A percentile compares a stretch with the other conserved stretches of the same genome.
phyloP scores from a whole-genome alignment of 2,113 vertebrate species.

The Nothocercus julius region DNA sequence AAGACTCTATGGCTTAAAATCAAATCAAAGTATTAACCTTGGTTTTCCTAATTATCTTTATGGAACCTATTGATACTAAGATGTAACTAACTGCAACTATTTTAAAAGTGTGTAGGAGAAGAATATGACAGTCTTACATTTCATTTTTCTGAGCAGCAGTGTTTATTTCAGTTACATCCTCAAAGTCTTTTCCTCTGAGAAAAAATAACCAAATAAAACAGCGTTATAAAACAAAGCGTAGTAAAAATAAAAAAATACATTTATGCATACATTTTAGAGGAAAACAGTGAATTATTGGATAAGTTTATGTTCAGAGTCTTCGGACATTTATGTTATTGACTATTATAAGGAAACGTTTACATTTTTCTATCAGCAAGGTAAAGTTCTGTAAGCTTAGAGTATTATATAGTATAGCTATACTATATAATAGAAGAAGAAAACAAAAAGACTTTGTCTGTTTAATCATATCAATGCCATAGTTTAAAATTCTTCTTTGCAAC shows the following conservation, averaged over 20 bases:
- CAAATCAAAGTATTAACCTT: background rate
- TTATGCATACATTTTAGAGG: background rate
- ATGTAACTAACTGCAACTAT: background rate
- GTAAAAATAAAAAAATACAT: background rate
- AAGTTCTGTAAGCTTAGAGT: background rate
- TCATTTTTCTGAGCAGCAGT: conserved; percentile 47
- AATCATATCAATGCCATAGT: background rate
- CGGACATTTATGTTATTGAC: background rate
- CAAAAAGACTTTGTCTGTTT: background rate
- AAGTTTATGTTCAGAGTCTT: background rate
- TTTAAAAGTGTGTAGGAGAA: background rate
- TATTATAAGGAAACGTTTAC: background rate
- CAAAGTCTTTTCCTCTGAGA: conserved; percentile 39
- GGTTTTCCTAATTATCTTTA: background rate
- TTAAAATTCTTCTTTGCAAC: background rate
- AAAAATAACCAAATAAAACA: background rate
- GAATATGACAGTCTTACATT: conserved; percentile 40
- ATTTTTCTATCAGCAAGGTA: background rate
- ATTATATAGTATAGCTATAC: background rate
- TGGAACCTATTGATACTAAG: background rate
- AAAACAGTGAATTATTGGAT: background rate
- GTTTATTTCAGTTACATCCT: conserved; percentile 34
- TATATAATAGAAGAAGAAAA: background rate
- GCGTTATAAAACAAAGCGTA: background rate
- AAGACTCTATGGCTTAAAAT: background rate